phyloP scores from a whole-genome alignment of 2,888 invertebrate species.

The Julus scandinavius region DNA sequence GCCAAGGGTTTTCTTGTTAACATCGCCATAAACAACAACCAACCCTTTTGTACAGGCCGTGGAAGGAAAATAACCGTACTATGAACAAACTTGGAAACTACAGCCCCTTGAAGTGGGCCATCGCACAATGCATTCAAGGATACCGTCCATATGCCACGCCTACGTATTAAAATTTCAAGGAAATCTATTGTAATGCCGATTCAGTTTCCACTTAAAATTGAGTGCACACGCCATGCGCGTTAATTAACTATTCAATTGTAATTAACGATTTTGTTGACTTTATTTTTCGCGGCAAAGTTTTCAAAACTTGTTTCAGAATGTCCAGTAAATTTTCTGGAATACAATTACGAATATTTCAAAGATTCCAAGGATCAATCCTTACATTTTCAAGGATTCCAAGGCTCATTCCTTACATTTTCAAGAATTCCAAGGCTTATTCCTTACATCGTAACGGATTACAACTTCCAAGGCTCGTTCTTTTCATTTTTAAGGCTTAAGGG shows the following conservation, averaged over 20 bases:
- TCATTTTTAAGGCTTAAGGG: no score
- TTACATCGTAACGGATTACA: no score
- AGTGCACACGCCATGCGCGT: neutral
- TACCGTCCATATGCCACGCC: neutral
- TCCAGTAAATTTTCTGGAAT: no score
- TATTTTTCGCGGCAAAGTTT: neutral
- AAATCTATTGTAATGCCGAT: neutral
- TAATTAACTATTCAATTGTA: neutral
- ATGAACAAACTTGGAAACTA: neutral
- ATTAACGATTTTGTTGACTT: neutral
- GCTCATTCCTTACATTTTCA: no score
- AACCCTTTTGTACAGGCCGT: neutral
- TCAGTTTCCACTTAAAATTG: neutral
- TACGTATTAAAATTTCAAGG: constrained; percentile 3
- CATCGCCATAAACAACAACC: neutral
- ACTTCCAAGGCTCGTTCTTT: no score
- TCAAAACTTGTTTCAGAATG: no score
- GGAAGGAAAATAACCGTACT: neutral
- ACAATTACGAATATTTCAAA: no score
- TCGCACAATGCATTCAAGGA: neutral
- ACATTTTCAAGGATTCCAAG: no score
- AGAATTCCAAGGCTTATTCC: no score
- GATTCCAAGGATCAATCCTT: no score
- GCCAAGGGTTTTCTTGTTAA: neutral
- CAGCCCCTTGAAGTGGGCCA: neutral